Conservation (phyloP, 2,888 invertebrate species). For the Pseudanteris insignis region DNA sequence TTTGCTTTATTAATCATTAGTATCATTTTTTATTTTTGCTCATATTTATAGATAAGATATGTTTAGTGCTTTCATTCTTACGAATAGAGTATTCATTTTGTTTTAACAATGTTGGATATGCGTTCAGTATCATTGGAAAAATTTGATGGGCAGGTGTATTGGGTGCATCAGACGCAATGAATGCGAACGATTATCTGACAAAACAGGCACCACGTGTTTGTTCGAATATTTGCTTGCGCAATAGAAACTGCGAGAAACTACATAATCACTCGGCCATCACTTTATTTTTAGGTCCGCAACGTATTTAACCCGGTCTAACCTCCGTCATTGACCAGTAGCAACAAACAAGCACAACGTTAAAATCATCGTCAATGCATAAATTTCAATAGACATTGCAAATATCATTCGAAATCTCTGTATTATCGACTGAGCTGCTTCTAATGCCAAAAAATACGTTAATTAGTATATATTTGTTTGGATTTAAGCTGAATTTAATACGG, state of each 20-base stretch:
- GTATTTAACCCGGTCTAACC: conserved; percentile 65
- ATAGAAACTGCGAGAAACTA: conserved; percentile 47
- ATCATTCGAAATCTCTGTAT: conserved; percentile 11
- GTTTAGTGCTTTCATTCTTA: too few relatives aligned
- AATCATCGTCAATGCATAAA: conserved; percentile 25
- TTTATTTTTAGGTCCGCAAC: conserved; percentile 64
- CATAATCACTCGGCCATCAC: conserved; percentile 59
- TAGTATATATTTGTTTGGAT: too few relatives aligned
- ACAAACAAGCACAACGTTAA: conserved; percentile 41
- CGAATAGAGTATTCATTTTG: too few relatives aligned
- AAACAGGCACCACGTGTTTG: conserved; percentile 57
- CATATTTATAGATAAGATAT: too few relatives aligned
- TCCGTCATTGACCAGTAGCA: conserved; percentile 49
- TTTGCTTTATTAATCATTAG: too few relatives aligned
- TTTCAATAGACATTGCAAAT: conserved; percentile 9
- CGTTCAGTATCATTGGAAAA: too few relatives aligned
- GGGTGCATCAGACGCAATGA: conserved; percentile 14
- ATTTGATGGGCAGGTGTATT: conserved; percentile 12
- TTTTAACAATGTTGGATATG: too few relatives aligned
- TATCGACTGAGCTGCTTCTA: conserved; percentile 1
- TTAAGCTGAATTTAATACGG: too few relatives aligned
- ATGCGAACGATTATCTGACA: conserved; percentile 11
- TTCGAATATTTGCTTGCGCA: conserved; percentile 55
- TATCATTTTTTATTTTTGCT: too few relatives aligned
- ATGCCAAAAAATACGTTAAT: not conserved